Base-by-base conservation (phyloP, 2,797 vertebrate species). In the Molossus molossus region DNA sequence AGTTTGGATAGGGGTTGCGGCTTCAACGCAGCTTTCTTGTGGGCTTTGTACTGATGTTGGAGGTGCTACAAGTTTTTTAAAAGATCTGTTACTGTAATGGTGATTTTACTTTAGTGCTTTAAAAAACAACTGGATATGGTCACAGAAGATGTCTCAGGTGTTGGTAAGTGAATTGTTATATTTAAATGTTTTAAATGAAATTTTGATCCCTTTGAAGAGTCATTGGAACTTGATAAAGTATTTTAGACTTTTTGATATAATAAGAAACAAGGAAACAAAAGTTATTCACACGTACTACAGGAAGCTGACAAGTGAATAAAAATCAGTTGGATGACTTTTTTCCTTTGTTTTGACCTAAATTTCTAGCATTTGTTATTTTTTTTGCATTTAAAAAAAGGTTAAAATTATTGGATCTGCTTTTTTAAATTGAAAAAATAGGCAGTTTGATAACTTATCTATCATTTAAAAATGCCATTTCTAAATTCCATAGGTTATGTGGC, bases 81-180 rank as follows among this genome's bases (percentile, higher is more conserved):
- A 6, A 97, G 98, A 98, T 98, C 98, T 99, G 98, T 98, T 98
- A 96, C 97, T 98, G 1, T 67, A 81, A 95, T 13, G 89, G 45
- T 94, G 81, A 96, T 97, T 96, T 96, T 91, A 96, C 87, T 98
- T 97, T 96, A 97, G 62, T 84, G 81, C 77, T 79, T 93, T 96
- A 95, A 96, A 97, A 95, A 87, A 87, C 95, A 82, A 37, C 91
- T 94, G 98, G 96, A 96, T 95, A 95, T 91, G 96, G 96, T 97
- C 1, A 21, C 97, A 97, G 98, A 98, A 97, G 94, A 98, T 99
- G 98, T 98, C 97, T 96, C 93, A 98, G 94, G 95, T 96, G 75
- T 48, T 21, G 98, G 99, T 99, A 98, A 99, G 99, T 90, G 85
- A 58, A 79, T 84, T 93, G 6, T 92, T 96, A 80, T 55, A 57